Evolutionary conservation across 2,888 invertebrate genomes (phyloP), one percentile per base, ranked within the genome.

Genomic region (Cylloceria caligata): DNA sequence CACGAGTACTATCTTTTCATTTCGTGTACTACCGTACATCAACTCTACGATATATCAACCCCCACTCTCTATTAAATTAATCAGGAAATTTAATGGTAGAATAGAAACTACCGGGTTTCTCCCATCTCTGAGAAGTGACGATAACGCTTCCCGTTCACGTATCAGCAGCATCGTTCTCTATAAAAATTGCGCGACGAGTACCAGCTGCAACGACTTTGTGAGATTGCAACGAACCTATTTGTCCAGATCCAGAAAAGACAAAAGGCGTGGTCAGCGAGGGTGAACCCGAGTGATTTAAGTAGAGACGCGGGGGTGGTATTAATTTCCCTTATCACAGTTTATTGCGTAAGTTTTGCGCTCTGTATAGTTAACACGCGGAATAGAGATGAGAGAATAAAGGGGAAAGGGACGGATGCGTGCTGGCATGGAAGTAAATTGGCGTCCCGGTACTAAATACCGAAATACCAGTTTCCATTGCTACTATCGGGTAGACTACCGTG

Each of bases 321-420:
- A 90, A 91, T 91, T 89, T 88, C 86, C 88, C 91, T 91, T 88
- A 90, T 88, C 85, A 85, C 83, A 87, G 89, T 91, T 91, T 91
- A 91, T 91, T 89, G 88, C 87, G 75, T 81, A 84, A 69, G 65
- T 71, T 47, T 34, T 16, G 42, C 16, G 30, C 34, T 52, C 47
- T 55, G 39, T 67, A 65, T 42, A 57, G 45, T 24, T 65, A 72
- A 49, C 27, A 16, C 39, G 42, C 16, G 11, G 39, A 60, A 27
- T 69, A 42, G 30, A 21, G 60, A 5, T 36, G 19, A 76, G 47
- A 60, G 47, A 34, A 47, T 57, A 42, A 16, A 57, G 45, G 57
- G 49, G 16, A 47, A 39, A 27, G n/a, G 16, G 65, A 16, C 60
- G 49, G 30, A 55, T 16, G 71, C 60, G 57, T 64, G 47, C 67